Base-by-base conservation (phyloP, 2,888 invertebrate genomes). In the Drosophila histrio region DNA sequence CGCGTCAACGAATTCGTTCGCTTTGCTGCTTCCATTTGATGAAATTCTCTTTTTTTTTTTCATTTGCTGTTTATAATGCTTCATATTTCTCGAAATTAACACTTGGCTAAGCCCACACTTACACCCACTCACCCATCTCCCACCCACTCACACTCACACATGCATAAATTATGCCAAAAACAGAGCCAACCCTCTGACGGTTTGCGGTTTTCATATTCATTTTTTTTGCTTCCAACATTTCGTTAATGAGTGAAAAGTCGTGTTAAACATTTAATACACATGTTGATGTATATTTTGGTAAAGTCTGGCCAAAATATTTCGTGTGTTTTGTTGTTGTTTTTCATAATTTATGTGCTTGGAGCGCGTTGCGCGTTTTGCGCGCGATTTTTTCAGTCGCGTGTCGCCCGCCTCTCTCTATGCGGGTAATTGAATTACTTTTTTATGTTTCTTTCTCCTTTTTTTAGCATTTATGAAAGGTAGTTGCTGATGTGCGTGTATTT, bases 91-190 rank as follows among this genome's bases (percentile, higher is more conserved):
- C 57, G 66, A 88, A 83, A 88, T 84, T 88, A 84, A 85, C 84
- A 87, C 84, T 87, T 87, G 70, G 82, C 60, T 59, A 61, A 43
- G 53, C 70, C 60, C 67, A 65, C 66, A 53, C 58, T 39, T 46
- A 4, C 28, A 28, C 61, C 46, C 65, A 8, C 38, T 11, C 56
- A 43, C 41, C n/a, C n/a, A n/a, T n/a, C n/a, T n/a, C n/a, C 6
- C 28, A 28, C 61, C 46, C 65, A 8, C 38, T 11, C 56, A 43
- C 41, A 39, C 62, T 21, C 50, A 54, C 60, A 75, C 63, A 71
- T 72, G 81, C 85, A 87, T 87, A 88, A 87, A 84, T 88, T 84
- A 88, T 84, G 88, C 71, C 78, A 78, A 80, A 84, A 88, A 84
- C 88, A 82, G 50, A 65, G 70, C 22, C 88, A 85, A 70, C 85